phyloP scores from a whole-genome alignment of 2,888 invertebrate species.

The Timandra comae region DNA sequence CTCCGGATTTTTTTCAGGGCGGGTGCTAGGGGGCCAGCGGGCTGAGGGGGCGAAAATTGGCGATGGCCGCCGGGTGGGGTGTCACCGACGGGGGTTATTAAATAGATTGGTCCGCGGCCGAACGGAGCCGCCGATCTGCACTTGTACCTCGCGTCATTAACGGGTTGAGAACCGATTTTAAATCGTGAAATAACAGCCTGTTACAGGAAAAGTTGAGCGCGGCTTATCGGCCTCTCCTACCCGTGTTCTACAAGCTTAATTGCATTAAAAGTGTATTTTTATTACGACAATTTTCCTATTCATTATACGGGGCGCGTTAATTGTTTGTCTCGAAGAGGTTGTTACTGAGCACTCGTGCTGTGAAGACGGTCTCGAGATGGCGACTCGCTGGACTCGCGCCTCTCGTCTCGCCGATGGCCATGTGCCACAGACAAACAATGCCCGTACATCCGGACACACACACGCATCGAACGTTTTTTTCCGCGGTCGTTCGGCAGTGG shows the following conservation, averaged over 20 bases:
- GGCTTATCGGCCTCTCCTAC: conserved; percentile 63
- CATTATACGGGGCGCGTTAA: conserved; percentile 26
- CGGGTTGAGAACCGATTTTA: conserved; percentile 75
- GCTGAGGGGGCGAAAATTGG: conserved; percentile 68
- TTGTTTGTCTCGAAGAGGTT: conserved; percentile 10
- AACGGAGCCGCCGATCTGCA: conserved; percentile 76
- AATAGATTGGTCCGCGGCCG: conserved; percentile 79
- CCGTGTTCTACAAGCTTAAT: conserved; percentile 64
- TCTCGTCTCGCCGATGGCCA: conserved; percentile 7
- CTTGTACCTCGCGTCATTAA: conserved; percentile 77
- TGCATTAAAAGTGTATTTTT: conserved; percentile 61
- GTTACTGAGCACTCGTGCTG: neutral
- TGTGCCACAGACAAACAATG: conserved; percentile 28
- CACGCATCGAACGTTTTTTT: conserved; percentile 53
- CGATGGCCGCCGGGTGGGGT: conserved; percentile 76
- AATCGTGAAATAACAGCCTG: conserved; percentile 76
- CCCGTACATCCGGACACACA: conserved; percentile 42
- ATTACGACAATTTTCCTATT: conserved; percentile 40
- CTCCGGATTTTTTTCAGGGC: conserved; percentile 77
- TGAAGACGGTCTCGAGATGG: neutral
- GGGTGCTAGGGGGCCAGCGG: conserved; percentile 65
- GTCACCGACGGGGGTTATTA: conserved; percentile 77
- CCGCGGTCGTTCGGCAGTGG: conserved; percentile 62
- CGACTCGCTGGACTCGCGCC: neutral
- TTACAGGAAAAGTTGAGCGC: conserved; percentile 74